Evolutionary conservation across 2,888 invertebrate species (phyloP).

Genomic region (Cybosia mesomella): DNA sequence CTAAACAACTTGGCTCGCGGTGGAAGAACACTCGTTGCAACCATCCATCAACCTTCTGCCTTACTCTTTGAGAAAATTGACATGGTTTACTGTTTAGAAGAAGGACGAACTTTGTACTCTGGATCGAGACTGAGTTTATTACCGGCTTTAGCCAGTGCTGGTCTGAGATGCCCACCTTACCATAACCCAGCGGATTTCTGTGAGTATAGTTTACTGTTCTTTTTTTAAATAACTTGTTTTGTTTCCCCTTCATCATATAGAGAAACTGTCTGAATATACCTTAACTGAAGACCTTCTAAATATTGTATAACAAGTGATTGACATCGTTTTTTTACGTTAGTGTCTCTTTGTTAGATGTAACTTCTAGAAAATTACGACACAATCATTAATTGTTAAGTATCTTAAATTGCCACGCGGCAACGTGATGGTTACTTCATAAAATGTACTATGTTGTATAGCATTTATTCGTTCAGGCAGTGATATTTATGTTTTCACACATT

Average conservation of each 20-base stretch:
- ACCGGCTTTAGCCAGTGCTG: conserved; percentile 92
- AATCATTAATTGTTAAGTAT: too few relatives aligned
- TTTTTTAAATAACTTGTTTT: neutral
- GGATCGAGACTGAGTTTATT: conserved; percentile 91
- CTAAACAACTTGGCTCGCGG: conserved; percentile 93
- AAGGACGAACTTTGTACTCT: conserved; percentile 94
- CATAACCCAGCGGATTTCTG: conserved; percentile 98
- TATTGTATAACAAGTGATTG: too few relatives aligned
- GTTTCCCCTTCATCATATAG: neutral
- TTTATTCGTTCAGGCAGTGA: too few relatives aligned
- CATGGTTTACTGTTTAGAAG: conserved; percentile 93
- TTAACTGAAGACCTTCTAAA: too few relatives aligned
- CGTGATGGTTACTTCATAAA: too few relatives aligned
- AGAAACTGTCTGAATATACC: too few relatives aligned
- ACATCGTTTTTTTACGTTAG: too few relatives aligned
- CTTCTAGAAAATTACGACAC: too few relatives aligned
- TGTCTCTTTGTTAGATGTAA: too few relatives aligned
- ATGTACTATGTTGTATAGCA: too few relatives aligned
- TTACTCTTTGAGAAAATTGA: conserved; percentile 97
- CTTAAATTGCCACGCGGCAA: too few relatives aligned
- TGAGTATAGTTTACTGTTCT: conserved; percentile 85
- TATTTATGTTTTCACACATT: too few relatives aligned
- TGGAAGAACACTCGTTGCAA: conserved; percentile 96
- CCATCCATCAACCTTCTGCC: conserved; percentile 98
- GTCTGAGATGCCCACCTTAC: conserved; percentile 94